Evolutionary conservation across 2,888 invertebrate species (phyloP).

Genomic region (Drosophila affinis): DNA sequence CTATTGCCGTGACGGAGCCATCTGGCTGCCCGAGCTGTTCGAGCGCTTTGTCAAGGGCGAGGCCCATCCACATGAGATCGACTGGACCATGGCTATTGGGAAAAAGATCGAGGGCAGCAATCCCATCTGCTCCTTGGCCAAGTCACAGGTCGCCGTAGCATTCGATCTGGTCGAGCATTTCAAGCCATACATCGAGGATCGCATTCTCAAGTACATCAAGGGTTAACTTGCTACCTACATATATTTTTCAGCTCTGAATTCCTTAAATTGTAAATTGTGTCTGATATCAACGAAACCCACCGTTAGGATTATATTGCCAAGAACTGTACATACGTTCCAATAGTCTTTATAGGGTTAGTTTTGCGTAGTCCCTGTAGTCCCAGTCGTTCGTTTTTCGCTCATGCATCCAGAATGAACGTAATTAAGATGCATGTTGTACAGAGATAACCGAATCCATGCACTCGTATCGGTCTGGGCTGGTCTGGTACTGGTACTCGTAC

Average conservation of each 20-base stretch:
- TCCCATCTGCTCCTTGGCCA: conserved; percentile 97
- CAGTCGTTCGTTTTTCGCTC: too few relatives aligned
- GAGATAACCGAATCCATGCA: neutral
- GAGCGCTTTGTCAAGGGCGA: conserved; percentile 92
- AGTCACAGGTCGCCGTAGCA: conserved; percentile 99
- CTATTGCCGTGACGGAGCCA: conserved; percentile 97
- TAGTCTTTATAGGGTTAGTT: too few relatives aligned
- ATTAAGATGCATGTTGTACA: neutral
- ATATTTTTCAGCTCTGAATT: too few relatives aligned
- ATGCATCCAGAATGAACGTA: neutral
- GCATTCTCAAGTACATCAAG: conserved; percentile 87
- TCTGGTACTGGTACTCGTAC: too few relatives aligned
- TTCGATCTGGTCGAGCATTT: conserved; percentile 98
- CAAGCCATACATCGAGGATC: conserved; percentile 92
- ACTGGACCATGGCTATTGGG: conserved; percentile 98
- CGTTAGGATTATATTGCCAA: too few relatives aligned
- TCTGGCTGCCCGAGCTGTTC: conserved; percentile 95
- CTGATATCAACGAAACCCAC: too few relatives aligned
- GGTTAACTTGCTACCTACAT: neutral
- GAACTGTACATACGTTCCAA: too few relatives aligned
- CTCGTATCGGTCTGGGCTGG: neutral
- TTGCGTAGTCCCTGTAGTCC: too few relatives aligned
- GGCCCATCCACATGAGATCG: conserved; percentile 96
- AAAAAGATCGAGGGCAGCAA: conserved; percentile 98
- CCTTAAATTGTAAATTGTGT: neutral